These are phyloP conservation scores for Synergus japonicus DNA, from an alignment of 2,888 invertebrate genomes.

Conservation along the genomic window DNA sequence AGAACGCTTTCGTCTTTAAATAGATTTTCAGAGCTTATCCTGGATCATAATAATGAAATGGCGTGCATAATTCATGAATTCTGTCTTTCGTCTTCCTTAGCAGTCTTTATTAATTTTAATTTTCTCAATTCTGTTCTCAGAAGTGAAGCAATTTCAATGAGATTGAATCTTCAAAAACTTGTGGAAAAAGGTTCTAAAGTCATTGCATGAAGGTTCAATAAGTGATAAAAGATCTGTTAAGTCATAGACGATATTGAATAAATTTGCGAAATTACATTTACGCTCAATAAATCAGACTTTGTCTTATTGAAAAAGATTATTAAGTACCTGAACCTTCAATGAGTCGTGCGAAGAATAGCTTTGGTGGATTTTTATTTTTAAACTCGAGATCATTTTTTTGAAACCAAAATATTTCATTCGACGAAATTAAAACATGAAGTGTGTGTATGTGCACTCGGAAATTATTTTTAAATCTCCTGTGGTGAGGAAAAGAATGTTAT, in stretches of 20 bases:
- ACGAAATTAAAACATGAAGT: neutral
- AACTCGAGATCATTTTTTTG: neutral
- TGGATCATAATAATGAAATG: conserved; percentile 68
- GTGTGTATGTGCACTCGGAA: neutral
- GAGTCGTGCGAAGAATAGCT: neutral
- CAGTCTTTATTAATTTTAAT: conserved; percentile 7
- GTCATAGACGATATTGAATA: neutral
- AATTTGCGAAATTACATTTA: neutral
- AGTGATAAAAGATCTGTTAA: too few relatives aligned
- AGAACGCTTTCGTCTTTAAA: conserved; percentile 51
- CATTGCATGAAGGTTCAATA: too few relatives aligned
- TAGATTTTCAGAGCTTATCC: conserved; percentile 60
- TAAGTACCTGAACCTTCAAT: neutral
- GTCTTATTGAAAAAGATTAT: neutral
- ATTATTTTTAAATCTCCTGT: neutral
- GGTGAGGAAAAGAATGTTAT: neutral
- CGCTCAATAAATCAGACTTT: neutral
- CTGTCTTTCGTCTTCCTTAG: conserved; percentile 50
- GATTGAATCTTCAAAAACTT: too few relatives aligned
- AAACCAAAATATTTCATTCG: neutral
- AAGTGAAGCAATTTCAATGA: neutral
- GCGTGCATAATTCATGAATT: conserved; percentile 70
- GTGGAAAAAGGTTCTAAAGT: too few relatives aligned
- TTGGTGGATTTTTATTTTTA: neutral
- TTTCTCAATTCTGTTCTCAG: neutral